Percentiles rank a stretch among this genome's conserved stretches.
phyloP scores from a whole-genome alignment of 2,888 invertebrate species.

The Agriotes lineatus region DNA sequence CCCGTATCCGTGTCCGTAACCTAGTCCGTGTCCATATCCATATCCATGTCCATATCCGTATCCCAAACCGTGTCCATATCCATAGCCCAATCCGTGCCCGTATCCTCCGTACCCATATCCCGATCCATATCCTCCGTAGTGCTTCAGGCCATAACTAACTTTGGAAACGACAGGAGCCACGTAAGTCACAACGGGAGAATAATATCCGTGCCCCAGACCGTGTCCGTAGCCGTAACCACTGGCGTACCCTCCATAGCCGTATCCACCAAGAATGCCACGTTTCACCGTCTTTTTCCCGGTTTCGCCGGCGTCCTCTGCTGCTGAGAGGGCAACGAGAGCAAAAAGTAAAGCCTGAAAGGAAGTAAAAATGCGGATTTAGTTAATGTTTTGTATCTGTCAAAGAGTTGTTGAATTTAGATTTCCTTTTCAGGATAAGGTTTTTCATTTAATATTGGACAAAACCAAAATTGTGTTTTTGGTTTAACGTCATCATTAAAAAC shows the following conservation, averaged over 20 bases:
- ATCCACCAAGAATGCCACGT: slow-evolving; percentile 53
- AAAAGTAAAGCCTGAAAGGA: slow-evolving; percentile 38
- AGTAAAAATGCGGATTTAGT: background rate
- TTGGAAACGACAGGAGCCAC: slow-evolving; percentile 37
- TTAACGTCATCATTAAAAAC: no score
- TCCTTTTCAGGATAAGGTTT: no score
- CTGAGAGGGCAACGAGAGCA: slow-evolving; percentile 38
- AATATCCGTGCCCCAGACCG: slow-evolving; percentile 11
- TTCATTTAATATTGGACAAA: no score
- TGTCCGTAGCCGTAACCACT: slow-evolving; percentile 48
- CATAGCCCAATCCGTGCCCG: slow-evolving; percentile 35
- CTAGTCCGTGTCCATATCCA: slow-evolving; percentile 11
- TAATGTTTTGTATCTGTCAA: no score
- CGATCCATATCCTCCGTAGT: slow-evolving; percentile 24
- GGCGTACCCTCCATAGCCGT: slow-evolving; percentile 45
- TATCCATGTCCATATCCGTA: slow-evolving; percentile 42
- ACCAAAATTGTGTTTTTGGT: no score
- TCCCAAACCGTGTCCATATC: slow-evolving; percentile 47
- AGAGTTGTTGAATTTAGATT: no score
- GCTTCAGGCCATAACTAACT: slow-evolving; percentile 37
- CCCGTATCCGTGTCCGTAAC: background rate
- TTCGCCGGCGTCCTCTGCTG: slow-evolving; percentile 46
- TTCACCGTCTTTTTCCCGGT: slow-evolving; percentile 56
- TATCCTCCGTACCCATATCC: slow-evolving; percentile 32
- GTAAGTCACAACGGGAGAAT: slow-evolving; percentile 39